Evolutionary conservation across 2,888 invertebrate species (phyloP).

Genomic region (Periphyllus acericola): DNA sequence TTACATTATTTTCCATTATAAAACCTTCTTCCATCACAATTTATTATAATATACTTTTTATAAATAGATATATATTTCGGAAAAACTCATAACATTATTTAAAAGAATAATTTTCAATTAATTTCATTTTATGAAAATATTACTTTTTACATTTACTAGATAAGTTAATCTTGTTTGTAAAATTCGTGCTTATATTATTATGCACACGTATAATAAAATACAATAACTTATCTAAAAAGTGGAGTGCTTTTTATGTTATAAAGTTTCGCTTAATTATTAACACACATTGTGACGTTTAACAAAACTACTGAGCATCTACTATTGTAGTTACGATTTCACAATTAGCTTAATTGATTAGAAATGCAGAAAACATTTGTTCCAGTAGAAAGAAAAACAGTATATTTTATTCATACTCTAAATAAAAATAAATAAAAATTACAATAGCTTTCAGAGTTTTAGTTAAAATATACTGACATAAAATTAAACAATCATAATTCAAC

Average conservation of each 20-base stretch:
- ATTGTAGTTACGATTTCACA: not conserved
- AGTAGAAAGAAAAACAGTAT: too few relatives aligned
- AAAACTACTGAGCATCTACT: not conserved
- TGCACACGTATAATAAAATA: too few relatives aligned
- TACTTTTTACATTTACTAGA: conserved; percentile 2
- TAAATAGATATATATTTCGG: not conserved
- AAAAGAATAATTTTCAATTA: not conserved
- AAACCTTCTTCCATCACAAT: not conserved
- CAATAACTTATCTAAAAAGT: not conserved
- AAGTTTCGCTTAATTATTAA: not conserved
- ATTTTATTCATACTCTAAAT: not conserved
- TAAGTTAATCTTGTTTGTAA: not conserved
- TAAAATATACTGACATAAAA: not conserved
- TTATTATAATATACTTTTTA: not conserved
- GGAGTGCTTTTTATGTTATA: not conserved
- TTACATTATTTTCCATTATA: conserved; percentile 25
- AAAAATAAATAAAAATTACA: not conserved
- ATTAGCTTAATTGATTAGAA: not conserved
- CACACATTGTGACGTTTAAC: not conserved
- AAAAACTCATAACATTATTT: not conserved
- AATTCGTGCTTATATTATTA: not conserved
- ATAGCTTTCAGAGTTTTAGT: not conserved
- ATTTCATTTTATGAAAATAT: not conserved
- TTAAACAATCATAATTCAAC: not conserved
- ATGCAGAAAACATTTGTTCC: not conserved